Evolutionary conservation across 2,797 vertebrate genomes (phyloP).

Genomic region (Falco rusticolus): DNA sequence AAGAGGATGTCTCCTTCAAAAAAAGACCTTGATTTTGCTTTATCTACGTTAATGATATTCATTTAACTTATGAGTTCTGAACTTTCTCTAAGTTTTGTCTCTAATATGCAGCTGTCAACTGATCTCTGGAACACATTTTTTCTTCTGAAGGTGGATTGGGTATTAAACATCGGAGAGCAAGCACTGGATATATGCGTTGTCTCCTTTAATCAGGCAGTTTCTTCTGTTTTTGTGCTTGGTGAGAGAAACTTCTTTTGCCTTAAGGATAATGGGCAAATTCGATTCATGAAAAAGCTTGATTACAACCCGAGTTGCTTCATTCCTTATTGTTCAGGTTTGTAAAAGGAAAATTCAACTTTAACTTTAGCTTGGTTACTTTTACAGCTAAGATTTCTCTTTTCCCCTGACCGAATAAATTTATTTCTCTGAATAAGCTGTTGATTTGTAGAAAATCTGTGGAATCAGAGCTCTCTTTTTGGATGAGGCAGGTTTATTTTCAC

Average conservation of each 20-base stretch:
- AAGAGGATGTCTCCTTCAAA: background rate
- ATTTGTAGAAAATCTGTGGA: background rate
- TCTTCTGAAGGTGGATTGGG: constrained; percentile 90
- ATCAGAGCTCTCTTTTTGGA: background rate
- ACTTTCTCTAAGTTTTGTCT: background rate
- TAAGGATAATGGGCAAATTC: constrained; percentile 94
- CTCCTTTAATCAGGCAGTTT: constrained; percentile 82
- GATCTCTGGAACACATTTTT: constrained; percentile 21
- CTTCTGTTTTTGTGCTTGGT: constrained; percentile 90
- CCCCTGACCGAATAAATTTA: background rate
- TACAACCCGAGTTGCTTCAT: constrained; percentile 94
- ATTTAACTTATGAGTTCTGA: background rate
- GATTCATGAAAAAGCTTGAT: constrained; percentile 98
- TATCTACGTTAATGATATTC: background rate
- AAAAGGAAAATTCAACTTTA: background rate
- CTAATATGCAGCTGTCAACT: background rate
- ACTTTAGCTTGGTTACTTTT: background rate
- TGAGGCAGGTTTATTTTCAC: background rate
- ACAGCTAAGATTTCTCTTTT: background rate
- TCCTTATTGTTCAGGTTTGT: constrained; percentile 92
- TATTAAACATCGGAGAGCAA: constrained; percentile 91
- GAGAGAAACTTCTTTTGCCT: constrained; percentile 95
- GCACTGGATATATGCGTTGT: constrained; percentile 88
- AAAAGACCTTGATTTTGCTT: background rate
- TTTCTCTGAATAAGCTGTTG: background rate